These are phyloP conservation scores for Netelia melanura DNA, from an alignment of 2,888 invertebrate genomes.

Conservation along the genomic window DNA sequence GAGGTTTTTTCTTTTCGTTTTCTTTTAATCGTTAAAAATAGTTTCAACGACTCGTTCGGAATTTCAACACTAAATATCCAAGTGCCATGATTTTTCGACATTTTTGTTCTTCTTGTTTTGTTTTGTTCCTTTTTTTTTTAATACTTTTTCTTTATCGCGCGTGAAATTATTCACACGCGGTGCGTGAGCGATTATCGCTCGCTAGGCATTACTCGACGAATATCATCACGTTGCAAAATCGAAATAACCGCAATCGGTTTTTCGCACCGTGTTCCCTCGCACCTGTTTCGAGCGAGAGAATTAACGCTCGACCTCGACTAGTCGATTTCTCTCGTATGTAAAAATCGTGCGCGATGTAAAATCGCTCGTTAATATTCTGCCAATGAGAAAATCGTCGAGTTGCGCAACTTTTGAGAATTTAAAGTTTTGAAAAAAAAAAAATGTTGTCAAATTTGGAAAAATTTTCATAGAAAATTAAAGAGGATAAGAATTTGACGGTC, in stretches of 20 bases:
- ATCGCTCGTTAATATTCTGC: neutral
- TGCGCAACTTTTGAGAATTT: no score
- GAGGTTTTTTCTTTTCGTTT: neutral
- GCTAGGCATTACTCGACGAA: neutral
- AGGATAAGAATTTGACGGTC: neutral
- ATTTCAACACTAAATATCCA: neutral
- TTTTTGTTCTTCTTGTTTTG: neutral
- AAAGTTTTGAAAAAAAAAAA: no score
- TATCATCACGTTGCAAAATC: neutral
- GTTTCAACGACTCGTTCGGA: neutral
- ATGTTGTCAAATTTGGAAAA: neutral
- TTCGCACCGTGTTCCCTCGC: neutral
- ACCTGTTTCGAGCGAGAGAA: neutral
- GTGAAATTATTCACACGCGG: neutral
- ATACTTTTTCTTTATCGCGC: neutral
- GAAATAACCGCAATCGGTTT: conserved; percentile 12
- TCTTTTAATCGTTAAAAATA: neutral
- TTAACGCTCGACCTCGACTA: neutral
- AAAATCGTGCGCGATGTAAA: neutral
- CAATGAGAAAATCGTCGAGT: no score
- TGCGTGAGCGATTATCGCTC: neutral
- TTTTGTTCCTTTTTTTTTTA: neutral
- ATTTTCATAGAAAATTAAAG: no score
- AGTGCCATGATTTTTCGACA: neutral
- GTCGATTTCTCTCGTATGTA: neutral